Evolutionary conservation across 1,140 invertebrate genomes (phyloP), one percentile per base, ranked within the genome.

Genomic region (Palaemon carinicauda): DNA sequence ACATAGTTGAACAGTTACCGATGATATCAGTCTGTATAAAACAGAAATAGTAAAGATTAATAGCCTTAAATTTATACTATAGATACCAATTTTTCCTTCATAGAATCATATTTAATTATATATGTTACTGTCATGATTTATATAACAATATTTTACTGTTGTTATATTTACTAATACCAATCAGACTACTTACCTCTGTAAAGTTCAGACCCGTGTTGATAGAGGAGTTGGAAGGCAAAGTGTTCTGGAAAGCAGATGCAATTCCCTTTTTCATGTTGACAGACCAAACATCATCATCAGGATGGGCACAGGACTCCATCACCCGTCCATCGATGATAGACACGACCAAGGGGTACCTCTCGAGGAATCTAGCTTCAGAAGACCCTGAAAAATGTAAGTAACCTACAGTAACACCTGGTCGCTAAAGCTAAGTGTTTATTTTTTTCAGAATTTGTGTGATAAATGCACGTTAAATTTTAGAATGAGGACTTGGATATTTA

Each of bases 251-350:
- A 50, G 33, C 71, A 3, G 82, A 84, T 19, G 75, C 71, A 69
- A 84, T 50, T 19, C 82, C 82, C 69, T 84, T 84, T 21, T 84
- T 84, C 31, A 84, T 74, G 69, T 84, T 84, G 50, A 84, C 24
- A 27, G 82, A 60, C 24, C 52, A 73, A 10, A 21, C 33, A 24
- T 73, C 52, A 56, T 84, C 82, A 14, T 33, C 56, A 9, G 41
- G 29, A 54, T 84, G 51, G 9, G 15, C 51, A 75, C 82, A 84
- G 12, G 74, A 41, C 24, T 50, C 60, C n/a, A n/a, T 52, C 33
- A 84, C 69, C 17, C 51, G 17, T 10, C 82, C 82, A n/a, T 84
- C 82, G n/a, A 27, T 51, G 31, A 84, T 21, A 19, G 53, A 60
- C 31, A 75, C 71, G 3, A 53, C 71, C 29, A 84, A 19, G 29